Base-by-base conservation (phyloP, 2,113 vertebrate species). In the Danionella cerebrum region DNA sequence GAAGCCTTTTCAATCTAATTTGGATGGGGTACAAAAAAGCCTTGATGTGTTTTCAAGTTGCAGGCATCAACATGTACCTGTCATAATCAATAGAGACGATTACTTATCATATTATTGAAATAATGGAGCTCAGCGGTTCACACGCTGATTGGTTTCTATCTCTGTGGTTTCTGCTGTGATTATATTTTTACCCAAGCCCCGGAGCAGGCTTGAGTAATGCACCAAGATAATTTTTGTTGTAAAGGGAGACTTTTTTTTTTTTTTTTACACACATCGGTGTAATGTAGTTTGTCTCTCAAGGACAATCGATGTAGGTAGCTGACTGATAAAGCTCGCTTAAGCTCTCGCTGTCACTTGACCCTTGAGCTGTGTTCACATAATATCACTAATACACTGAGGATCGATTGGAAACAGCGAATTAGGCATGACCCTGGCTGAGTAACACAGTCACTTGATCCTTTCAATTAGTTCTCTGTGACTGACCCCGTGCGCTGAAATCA, bases 251-350 rank as follows among this genome's bases (percentile, higher is more conserved):
- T 50, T 45, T 67, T n/a, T n/a, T n/a, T n/a, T n/a, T n/a, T n/a
- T n/a, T n/a, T n/a, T 70, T 76, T 70, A 68, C 71, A 38, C 63
- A 67, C 63, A 47, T 73, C 39, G 3, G 71, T 57, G 67, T 76
- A 76, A 76, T 76, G 70, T 57, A 45, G 71, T 70, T 76, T 73
- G 71, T 69, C 64, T 73, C 75, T 73, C 71, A 73, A 76, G 75
- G 75, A 67, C 75, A 57, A 70, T 76, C 75, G 27, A 76, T 76
- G 67, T n/a, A 33, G 60, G 48, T 60, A 63, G 75, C 57, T 50
- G 44, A 71, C 57, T 73, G 75, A 76, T 76, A 73, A 76, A 71
- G 47, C 67, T 67, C 50, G 36, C 69, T 73, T 70, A 76, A 52
- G 75, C 67, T 73, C 67, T 57, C 67, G 50, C 58, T 70, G 71